Percentiles rank a stretch among this genome's conserved stretches.
phyloP scores from a whole-genome alignment of 2,888 invertebrate species.

The Tanytarsus gracilentus region DNA sequence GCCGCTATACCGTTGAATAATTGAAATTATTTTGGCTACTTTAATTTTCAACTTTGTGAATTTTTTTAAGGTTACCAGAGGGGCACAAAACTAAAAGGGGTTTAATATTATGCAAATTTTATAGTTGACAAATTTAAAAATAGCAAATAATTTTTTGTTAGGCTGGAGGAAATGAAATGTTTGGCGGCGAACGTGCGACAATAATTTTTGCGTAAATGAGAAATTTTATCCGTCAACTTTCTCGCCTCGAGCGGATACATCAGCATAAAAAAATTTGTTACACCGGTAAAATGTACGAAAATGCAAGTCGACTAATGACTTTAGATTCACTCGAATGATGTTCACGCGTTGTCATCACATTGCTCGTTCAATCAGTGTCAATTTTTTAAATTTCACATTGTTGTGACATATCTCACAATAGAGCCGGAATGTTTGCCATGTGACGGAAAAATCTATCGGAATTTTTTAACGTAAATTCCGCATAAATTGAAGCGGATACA shows the following conservation, averaged over 20 bases:
- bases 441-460: no score
- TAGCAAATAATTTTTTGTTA: no score
- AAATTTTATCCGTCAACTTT: slow-evolving; percentile 22
- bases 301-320: not conserved
- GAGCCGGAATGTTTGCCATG: not conserved
- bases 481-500: no score
- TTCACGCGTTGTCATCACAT: no score
- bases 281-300: not conserved
- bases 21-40: no score
- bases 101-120: no score
- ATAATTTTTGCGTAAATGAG: slow-evolving; percentile 16
- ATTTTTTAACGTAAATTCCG: no score
- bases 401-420: not conserved
- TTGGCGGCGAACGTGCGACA: not conserved
- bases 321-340: not conserved
- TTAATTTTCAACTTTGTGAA: no score
- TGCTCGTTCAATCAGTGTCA: not conserved
- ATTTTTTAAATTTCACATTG: not conserved
- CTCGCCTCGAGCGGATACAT: not conserved
- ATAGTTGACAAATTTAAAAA: slow-evolving; percentile 26
- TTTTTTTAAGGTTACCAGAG: no score
- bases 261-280: no score
- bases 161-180: slow-evolving; percentile 7
- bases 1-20: no score
- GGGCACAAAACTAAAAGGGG: no score